Base-by-base conservation (phyloP, 2,113 vertebrate species). In the Myiopsitta monachus region DNA sequence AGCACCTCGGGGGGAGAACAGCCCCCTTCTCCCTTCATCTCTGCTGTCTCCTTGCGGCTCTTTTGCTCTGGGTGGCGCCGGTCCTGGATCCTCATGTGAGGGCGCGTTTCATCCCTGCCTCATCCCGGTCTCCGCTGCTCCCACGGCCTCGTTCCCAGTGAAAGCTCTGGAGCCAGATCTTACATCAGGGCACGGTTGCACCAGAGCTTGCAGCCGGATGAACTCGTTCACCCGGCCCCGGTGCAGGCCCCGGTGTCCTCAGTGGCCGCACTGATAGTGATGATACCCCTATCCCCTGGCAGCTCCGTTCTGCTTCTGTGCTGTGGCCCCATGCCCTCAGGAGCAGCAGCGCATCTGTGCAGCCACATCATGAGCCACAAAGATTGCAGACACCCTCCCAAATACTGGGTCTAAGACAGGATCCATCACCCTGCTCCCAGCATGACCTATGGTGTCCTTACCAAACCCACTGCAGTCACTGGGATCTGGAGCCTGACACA, bases 281-380 rank as follows among this genome's bases (percentile, higher is more conserved):
- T 3, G 22, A 23, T 17, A 44, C 30, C 22, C 75, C 85, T 18
- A 6, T n/a, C 44, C 49, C 27, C 30, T 27, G 57, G 54, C 81
- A 84, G 70, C 62, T 79, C 55, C 38, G 27, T 55, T 87, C 62
- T 3, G 0, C 78, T 49, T 6, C 75, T 4, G 30, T 3, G 4
- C 47, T 21, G 64, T 0, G 0, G 66, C 52, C 21, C 73, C 4
- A 0, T 41, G 67, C 80, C 83, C 38, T 28, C 0, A 0, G 95
- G 41, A 75, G 9, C 1, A 19, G 49, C 4, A 0, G 47, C 0
- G 0, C 24, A 31, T 24, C 90, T 33, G 55, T 22, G 39, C 70
- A 55, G 66, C 83, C 41, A 11, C 30, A 13, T 43, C 31, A 0
- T 1, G 3, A 39, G 16, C 17, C 66, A 38, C 67, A 17, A 16